Evolutionary conservation across 2,888 invertebrate species (phyloP), one percentile per base, ranked within the genome.

Genomic region (Drosophila rellima): DNA sequence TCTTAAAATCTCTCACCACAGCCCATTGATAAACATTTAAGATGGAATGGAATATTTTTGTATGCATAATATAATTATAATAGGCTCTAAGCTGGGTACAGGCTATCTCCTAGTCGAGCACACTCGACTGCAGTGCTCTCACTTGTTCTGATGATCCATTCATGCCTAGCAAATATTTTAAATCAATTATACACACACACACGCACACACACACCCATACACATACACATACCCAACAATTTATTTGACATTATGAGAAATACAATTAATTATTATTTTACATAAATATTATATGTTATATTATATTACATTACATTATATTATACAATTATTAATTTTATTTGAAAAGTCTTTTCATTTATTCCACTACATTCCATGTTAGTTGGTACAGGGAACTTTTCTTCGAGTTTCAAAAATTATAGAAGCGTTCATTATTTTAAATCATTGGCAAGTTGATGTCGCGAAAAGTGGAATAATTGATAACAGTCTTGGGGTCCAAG

Each of bases 111-210:
- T 40, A 11, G 40, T 42, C 45, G 29, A 13, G 29, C 61, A 18
- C 29, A n/a, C 45, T 35, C 40, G 44, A 47, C 23, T 35, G 8
- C 20, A 11, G 23, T 17, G 15, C 45, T 44, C 33, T 45, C 56
- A 44, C 33, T 52, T 47, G 10, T 47, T 15, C 31, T 48, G 55
- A 29, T 40, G 40, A 10, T 40, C 18, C 52, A 54, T 50, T 50
- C 35, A 52, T 51, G 37, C 29, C 45, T 66, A 66, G 73, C 54
- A 51, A 60, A 31, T 73, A 57, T 44, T 72, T 62, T 40, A 62
- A 50, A 45, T 62, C 55, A 51, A 59, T 63, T 51, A 39, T 20
- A 57, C 29, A 55, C 40, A 54, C 18, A 23, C 47, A 40, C 15
- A 48, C 20, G 35, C 59, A 29, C 13, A 17, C 29, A 37, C 57